Base-by-base conservation (phyloP, 2,113 vertebrate genomes). In the Tragulus kanchil region DNA sequence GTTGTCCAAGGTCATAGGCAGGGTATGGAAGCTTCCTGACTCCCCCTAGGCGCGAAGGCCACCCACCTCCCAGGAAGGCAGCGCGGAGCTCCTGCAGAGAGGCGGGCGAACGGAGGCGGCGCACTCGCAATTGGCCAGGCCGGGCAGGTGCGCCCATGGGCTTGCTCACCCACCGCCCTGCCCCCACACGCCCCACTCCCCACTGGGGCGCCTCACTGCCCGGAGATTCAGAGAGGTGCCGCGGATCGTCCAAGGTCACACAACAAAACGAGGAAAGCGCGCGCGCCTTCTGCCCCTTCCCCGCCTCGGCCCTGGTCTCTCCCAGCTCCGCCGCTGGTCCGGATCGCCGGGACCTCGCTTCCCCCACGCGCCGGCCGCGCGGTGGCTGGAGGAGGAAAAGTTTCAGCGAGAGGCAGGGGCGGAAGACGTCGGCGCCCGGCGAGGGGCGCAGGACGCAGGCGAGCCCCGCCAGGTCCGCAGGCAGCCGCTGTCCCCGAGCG, bases 211-310 rank as follows among this genome's bases (percentile, higher is more conserved):
- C 52, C 31, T 36, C 12, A 65, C 3, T 67, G 8, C 31, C 26
- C 36, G 17, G 65, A 69, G 54, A 61, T 31, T 88, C 94, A 83
- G 94, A 94, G 83, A 58, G 25, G 86, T 84, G 28, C 42, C 16
- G 75, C 23, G 3, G 67, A 73, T 75, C 48, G 62, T 67, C 95
- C 97, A 97, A 98, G 97, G 98, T 98, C 96, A 96, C 91, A 65
- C 89, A 87, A 93, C 89, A 84, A 58, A 81, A 25, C 3, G 58
- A 59, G 52, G 3, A 8, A 52, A 61, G 26, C 15, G 5, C 6
- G 54, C 17, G 23, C 50, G 19, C 59, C 71, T 19, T 2, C 11
- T 5, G 81, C 56, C 50, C 83, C 75, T 71, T 81, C 58, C 82
- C 59, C 82, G 21, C 3, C 31, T 14, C 3, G 36, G 36, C 56